Evolutionary conservation across 2,113 vertebrate species (phyloP).

Genomic region (Coturnix japonica): DNA sequence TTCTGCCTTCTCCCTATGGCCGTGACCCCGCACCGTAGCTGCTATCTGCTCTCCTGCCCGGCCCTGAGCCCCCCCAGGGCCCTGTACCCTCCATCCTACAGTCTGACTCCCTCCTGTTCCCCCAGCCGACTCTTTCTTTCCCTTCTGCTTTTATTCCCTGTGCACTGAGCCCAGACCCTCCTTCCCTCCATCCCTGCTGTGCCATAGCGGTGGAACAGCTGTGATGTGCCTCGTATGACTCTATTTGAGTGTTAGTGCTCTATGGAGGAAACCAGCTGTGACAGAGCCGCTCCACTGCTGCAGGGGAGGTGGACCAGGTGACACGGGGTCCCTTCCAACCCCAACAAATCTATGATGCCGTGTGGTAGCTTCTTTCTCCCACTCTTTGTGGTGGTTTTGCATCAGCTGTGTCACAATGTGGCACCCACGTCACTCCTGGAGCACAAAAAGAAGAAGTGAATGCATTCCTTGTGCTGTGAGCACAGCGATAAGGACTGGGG

Average conservation of each 20-base stretch:
- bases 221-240: not conserved
- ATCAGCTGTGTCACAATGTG: too few species aligned
- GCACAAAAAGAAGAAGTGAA: not conserved
- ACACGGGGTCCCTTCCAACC: too few species aligned
- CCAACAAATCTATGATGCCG: too few species aligned
- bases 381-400: not conserved
- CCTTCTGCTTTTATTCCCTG: not conserved
- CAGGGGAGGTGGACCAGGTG: not conserved
- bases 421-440: too few species aligned
- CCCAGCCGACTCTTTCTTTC: not conserved
- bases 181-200: too few species aligned
- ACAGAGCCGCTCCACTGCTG: not conserved
- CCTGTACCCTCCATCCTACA: not conserved
- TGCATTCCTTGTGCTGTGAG: not conserved
- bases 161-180: not conserved
- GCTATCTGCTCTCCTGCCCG: not conserved
- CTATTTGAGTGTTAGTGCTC: not conserved
- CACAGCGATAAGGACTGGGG: not conserved
- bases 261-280: not conserved
- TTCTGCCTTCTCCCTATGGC: not conserved
- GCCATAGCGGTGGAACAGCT: not conserved
- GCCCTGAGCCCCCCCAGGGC: accelerated
- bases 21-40: not conserved
- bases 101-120: not conserved
- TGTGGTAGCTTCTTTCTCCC: not conserved